Evolutionary conservation across 2,797 vertebrate species (phyloP).

Genomic region (Heterohyrax brucei): DNA sequence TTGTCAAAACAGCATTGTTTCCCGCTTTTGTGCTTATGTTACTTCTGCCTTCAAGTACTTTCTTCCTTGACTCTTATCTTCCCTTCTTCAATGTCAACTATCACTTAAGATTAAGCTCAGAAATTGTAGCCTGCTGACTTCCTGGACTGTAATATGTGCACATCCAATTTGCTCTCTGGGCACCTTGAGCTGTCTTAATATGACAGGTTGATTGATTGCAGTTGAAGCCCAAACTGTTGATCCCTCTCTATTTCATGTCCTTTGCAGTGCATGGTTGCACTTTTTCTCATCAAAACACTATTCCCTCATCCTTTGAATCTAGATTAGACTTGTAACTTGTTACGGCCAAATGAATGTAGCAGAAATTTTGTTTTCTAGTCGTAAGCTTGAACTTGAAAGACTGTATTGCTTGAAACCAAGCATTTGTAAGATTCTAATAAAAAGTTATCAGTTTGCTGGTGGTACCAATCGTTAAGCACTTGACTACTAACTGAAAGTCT

Average conservation of each 20-base stretch:
- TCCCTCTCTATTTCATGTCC: not conserved
- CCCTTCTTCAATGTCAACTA: not conserved
- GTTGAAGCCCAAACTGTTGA: not conserved
- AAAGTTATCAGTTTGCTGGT: no score
- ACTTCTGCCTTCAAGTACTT: not conserved
- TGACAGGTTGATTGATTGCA: not conserved
- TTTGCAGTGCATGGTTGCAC: not conserved
- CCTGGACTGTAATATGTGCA: not conserved
- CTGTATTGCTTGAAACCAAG: not conserved
- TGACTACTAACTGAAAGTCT: no score
- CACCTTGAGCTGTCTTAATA: not conserved
- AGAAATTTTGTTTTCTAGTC: not conserved
- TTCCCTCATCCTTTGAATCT: not conserved
- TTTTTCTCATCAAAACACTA: not conserved
- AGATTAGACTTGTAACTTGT: not conserved
- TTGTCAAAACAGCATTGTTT: not conserved
- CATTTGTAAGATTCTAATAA: not conserved
- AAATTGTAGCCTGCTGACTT: not conserved
- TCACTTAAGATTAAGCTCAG: not conserved
- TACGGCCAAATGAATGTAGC: not conserved
- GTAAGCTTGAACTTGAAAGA: not conserved
- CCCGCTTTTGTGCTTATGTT: not conserved
- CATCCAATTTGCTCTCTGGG: accelerated
- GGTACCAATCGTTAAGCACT: no score
- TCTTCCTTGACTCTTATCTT: not conserved